These are phyloP conservation scores for Heliconius nattereri DNA, from an alignment of 1,140 invertebrate genomes.

Conservation along the genomic window DNA sequence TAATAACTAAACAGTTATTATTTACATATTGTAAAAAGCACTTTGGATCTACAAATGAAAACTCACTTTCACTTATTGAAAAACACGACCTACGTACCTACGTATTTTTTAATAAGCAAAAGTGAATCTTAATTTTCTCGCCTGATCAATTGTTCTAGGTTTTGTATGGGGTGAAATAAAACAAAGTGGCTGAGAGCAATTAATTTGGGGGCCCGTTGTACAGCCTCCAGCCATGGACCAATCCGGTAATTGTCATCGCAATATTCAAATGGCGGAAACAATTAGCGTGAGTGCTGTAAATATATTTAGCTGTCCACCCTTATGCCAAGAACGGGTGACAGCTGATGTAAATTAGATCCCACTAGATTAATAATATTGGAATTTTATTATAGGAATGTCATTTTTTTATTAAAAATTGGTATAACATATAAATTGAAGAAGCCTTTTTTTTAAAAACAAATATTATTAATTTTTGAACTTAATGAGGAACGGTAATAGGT, in stretches of 20 bases:
- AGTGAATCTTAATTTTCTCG: constrained; percentile 12
- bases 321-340: constrained; percentile 38
- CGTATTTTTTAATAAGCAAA: background rate
- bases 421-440: background rate
- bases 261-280: constrained; percentile 82
- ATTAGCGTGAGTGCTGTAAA: constrained; percentile 79
- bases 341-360: constrained; percentile 33
- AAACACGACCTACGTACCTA: background rate
- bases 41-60: too few relatives aligned
- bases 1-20: too few relatives aligned
- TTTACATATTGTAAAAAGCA: too few relatives aligned
- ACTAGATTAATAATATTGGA: constrained; percentile 27
- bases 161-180: constrained; percentile 57
- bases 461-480: too few relatives aligned
- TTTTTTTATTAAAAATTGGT: background rate
- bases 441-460: too few relatives aligned
- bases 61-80: too few relatives aligned
- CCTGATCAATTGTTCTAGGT: constrained; percentile 39
- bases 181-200: constrained; percentile 75
- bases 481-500: too few relatives aligned
- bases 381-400: background rate
- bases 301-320: constrained; percentile 64
- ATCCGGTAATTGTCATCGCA: constrained; percentile 79
- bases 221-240: constrained; percentile 62
- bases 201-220: constrained; percentile 67